Percentiles rank a stretch among this genome's conserved stretches.
Evolutionary conservation across 2,113 vertebrate genomes (phyloP).

Genomic region (Geococcyx californianus): DNA sequence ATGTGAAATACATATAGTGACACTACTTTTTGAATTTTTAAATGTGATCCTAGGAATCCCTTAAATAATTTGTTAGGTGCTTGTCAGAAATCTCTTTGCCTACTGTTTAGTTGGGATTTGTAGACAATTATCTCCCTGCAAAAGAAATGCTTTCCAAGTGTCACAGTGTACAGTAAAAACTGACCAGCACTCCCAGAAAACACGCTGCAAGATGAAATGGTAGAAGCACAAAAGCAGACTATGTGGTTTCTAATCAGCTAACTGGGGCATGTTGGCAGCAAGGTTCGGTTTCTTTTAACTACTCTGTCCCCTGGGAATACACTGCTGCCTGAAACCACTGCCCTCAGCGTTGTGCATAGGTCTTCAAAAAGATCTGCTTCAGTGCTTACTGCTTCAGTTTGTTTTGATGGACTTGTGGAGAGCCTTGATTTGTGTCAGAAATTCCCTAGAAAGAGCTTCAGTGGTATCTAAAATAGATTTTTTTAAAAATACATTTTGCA

Average conservation of each 20-base stretch:
- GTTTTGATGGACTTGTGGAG: conserved; percentile 21
- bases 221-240: neutral
- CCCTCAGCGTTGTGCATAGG: conserved; percentile 6
- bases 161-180: neutral
- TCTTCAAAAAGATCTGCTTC: neutral
- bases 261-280: conserved; percentile 3
- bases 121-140: conserved; percentile 14
- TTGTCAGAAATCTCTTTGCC: conserved; percentile 18
- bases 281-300: neutral
- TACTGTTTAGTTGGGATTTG: neutral
- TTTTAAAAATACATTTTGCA: neutral
- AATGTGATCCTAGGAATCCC: neutral
- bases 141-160: conserved; percentile 39
- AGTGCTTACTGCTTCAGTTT: neutral
- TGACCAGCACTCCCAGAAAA: conserved; percentile 55
- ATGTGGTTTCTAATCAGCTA: neutral
- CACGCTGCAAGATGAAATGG: neutral
- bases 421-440: conserved; percentile 16
- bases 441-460: neutral
- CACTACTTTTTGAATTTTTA: neutral
- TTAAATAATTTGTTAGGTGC: conserved; percentile 28
- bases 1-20: neutral
- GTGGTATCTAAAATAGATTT: neutral
- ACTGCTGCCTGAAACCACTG: conserved; percentile 24
- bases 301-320: neutral